These are phyloP conservation scores for Alethe castanea DNA, from an alignment of 2,113 vertebrate genomes.

Conservation along the genomic window DNA sequence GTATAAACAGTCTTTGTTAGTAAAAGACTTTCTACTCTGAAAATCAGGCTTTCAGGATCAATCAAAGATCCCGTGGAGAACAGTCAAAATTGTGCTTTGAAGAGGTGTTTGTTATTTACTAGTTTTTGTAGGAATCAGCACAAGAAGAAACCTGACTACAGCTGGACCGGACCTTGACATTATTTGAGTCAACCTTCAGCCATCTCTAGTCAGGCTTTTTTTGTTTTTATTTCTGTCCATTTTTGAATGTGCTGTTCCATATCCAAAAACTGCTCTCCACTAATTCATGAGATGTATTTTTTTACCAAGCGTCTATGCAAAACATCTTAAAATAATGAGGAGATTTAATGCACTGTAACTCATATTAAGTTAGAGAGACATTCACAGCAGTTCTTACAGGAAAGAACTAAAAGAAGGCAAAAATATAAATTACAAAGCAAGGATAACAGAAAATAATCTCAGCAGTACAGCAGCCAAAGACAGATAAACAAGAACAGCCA, in stretches of 20 bases:
- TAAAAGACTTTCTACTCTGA: background rate
- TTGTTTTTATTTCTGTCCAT: background rate
- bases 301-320: background rate
- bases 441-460: constrained; percentile 16
- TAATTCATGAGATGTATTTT: background rate
- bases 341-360: background rate
- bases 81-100: background rate
- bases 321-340: background rate
- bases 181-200: background rate
- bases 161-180: background rate
- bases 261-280: background rate
- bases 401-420: background rate
- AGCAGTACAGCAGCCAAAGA: background rate
- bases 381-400: background rate
- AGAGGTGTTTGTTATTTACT: background rate
- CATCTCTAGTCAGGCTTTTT: background rate
- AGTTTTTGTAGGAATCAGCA: background rate
- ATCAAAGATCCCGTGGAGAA: background rate
- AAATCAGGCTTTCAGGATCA: background rate
- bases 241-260: background rate
- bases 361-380: background rate
- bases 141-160: background rate
- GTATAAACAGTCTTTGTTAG: background rate
- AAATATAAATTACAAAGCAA: constrained; percentile 23
- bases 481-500: constrained; percentile 42